A percentile compares a stretch with the other conserved stretches of the same genome.
phyloP scores from a whole-genome alignment of 1,140 invertebrate species.

The Conus ventricosus region DNA sequence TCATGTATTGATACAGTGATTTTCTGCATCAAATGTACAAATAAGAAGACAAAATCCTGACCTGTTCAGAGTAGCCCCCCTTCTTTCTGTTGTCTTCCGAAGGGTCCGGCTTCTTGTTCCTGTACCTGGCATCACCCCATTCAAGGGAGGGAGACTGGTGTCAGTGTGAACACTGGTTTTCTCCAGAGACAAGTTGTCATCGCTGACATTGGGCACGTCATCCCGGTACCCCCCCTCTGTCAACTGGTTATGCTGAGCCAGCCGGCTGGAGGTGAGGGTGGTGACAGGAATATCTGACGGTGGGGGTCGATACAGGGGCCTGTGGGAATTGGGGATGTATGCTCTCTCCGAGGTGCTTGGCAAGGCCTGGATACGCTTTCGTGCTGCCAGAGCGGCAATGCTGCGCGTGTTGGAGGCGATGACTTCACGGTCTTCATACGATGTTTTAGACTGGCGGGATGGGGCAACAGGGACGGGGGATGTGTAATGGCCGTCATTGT shows the following conservation, averaged over 20 bases:
- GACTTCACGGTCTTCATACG: conserved; percentile 54
- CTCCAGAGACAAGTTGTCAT: conserved; percentile 61
- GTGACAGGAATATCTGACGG: conserved; percentile 42
- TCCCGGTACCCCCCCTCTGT: conserved; percentile 47
- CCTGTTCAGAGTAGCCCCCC: conserved; percentile 43
- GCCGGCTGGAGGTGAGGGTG: conserved; percentile 64
- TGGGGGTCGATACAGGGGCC: conserved; percentile 55
- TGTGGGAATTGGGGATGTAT: conserved; percentile 11
- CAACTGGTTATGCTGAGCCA: conserved; percentile 68
- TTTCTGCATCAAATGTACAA: no score
- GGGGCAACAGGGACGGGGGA: conserved; percentile 25
- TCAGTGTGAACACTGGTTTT: conserved; percentile 58
- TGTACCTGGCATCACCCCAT: conserved; percentile 32
- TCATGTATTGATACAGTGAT: no score
- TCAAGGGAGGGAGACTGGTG: conserved; percentile 57
- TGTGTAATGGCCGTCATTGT: not conserved
- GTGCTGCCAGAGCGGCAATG: conserved; percentile 71
- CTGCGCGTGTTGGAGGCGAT: conserved; percentile 68
- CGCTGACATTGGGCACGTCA: conserved; percentile 49
- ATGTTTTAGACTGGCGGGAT: conserved; percentile 55
- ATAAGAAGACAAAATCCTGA: not conserved
- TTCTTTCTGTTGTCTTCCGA: conserved; percentile 39
- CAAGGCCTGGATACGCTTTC: conserved; percentile 60
- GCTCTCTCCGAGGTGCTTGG: conserved; percentile 37
- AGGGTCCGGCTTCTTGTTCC: conserved; percentile 39